Evolutionary conservation across 2,113 vertebrate species (phyloP).

Genomic region (Cephalopholis sonnerati): DNA sequence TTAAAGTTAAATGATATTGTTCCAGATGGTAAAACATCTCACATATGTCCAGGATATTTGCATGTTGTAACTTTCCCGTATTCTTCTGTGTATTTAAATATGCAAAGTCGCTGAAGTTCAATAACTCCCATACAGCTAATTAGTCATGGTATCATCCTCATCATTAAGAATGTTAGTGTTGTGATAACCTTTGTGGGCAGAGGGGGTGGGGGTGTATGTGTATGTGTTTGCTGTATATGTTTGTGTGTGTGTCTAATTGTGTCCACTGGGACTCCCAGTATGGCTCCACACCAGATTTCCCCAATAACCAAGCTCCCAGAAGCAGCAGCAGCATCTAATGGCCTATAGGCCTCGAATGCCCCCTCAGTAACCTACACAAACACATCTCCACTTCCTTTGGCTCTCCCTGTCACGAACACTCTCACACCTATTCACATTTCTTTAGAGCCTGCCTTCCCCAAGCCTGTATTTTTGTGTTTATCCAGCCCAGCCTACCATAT

Average conservation of each 20-base stretch:
- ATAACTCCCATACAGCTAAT: constrained; percentile 34
- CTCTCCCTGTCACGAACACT: not conserved
- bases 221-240: constrained; percentile 3
- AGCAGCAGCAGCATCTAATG: constrained; percentile 4
- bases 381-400: not conserved
- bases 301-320: constrained; percentile 44
- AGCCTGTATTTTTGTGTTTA: constrained; percentile 12
- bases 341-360: not conserved
- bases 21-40: not conserved
- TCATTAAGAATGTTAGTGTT: constrained; percentile 45
- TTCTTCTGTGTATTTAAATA: not conserved
- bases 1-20: not conserved
- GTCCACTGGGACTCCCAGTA: constrained; percentile 54
- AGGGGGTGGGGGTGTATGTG: not conserved
- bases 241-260: constrained; percentile 65
- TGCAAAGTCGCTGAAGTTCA: not conserved
- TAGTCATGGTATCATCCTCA: constrained; percentile 47
- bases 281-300: constrained; percentile 36
- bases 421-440: not conserved
- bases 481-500: not conserved
- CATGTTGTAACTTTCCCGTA: not conserved
- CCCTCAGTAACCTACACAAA: not conserved
- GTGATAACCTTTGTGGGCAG: constrained; percentile 55
- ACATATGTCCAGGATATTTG: not conserved
- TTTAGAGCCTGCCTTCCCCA: not conserved